These are phyloP conservation scores for Leptothorax acervorum DNA, from an alignment of 2,888 invertebrate genomes.

Conservation along the genomic window DNA sequence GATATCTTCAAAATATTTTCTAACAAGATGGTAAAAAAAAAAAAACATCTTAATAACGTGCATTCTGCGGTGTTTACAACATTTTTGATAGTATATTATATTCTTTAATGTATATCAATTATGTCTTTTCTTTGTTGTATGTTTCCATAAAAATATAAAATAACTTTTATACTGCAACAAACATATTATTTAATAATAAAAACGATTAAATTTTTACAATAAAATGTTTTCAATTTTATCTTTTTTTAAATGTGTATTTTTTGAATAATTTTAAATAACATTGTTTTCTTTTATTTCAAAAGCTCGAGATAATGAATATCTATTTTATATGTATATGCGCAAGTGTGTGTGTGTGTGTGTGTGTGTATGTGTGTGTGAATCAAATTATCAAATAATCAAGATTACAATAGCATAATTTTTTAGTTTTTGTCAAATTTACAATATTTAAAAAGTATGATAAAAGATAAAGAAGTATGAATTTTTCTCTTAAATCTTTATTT, in stretches of 20 bases:
- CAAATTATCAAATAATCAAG: not conserved
- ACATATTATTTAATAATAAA: no score
- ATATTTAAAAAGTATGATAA: not conserved
- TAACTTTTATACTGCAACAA: not conserved
- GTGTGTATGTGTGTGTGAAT: no score
- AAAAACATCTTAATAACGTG: not conserved
- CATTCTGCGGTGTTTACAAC: not conserved
- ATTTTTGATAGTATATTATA: not conserved
- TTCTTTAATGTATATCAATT: no score
- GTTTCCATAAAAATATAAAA: no score
- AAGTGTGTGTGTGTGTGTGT: not conserved
- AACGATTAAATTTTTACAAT: no score
- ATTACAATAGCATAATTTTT: not conserved
- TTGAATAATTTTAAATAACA: not conserved
- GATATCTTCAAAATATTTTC: constrained; percentile 9
- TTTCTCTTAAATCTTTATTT: not conserved
- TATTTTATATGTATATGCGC: not conserved
- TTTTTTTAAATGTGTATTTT: no score
- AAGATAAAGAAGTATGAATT: not conserved
- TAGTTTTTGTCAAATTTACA: not conserved
- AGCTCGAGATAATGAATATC: not conserved
- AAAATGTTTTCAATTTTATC: no score
- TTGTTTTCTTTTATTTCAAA: not conserved
- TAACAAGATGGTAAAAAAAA: not conserved
- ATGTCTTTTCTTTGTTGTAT: not conserved